Conservation (phyloP, 2,888 invertebrate species). For the Agrochola macilenta region DNA sequence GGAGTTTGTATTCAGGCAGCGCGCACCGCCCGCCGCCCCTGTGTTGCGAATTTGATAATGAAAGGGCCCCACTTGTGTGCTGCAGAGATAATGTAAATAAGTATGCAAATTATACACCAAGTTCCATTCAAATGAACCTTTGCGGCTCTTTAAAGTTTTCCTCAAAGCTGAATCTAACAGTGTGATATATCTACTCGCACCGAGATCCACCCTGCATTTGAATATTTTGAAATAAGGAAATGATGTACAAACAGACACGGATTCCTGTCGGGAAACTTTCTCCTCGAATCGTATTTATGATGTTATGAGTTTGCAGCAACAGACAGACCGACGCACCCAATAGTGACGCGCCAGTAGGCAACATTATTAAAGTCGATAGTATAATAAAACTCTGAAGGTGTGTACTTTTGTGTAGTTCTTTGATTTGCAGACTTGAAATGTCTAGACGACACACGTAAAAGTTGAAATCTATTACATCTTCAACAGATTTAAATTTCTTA, state of each 20-base stretch:
- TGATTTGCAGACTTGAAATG: slow-evolving; percentile 41
- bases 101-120: slow-evolving; percentile 89
- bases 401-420: slow-evolving; percentile 35
- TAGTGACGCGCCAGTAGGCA: slow-evolving; percentile 45
- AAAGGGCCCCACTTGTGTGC: slow-evolving; percentile 89
- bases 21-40: slow-evolving; percentile 75
- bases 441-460: slow-evolving; percentile 25
- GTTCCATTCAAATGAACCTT: slow-evolving; percentile 89
- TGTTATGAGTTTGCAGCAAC: slow-evolving; percentile 72
- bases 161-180: slow-evolving; percentile 81
- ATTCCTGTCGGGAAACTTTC: slow-evolving; percentile 79
- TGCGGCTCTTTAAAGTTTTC: slow-evolving; percentile 87
- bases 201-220: slow-evolving; percentile 73
- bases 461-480: not conserved
- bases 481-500: slow-evolving; percentile 12
- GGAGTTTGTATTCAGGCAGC: slow-evolving; percentile 86
- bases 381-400: slow-evolving; percentile 42
- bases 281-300: slow-evolving; percentile 78
- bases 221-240: slow-evolving; percentile 83
- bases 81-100: slow-evolving; percentile 91
- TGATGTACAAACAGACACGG: slow-evolving; percentile 81
- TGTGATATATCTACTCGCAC: slow-evolving; percentile 75
- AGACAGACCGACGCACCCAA: slow-evolving; percentile 67
- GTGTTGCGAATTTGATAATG: slow-evolving; percentile 89
- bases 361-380: slow-evolving; percentile 55